A percentile compares a stretch with the other conserved stretches of the same genome.
These are phyloP conservation scores for Listrodromus nycthemerus DNA, from an alignment of 2,888 invertebrate genomes.

Conservation along the genomic window DNA sequence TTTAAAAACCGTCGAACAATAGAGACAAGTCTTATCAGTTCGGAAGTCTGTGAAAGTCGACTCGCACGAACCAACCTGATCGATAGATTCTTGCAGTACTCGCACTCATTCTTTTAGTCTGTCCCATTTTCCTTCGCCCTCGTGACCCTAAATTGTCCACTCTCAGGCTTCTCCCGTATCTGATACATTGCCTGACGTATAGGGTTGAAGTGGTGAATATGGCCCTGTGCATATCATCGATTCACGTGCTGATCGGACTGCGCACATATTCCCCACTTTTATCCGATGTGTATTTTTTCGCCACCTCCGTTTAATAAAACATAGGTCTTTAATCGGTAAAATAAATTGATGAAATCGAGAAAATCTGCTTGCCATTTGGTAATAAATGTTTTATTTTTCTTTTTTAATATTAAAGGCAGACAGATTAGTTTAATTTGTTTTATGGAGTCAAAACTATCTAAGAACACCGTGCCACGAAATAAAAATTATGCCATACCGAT, in stretches of 20 bases:
- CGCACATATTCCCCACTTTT: no score
- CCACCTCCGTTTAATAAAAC: neutral
- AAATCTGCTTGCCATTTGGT: neutral
- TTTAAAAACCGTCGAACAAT: neutral
- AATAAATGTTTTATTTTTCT: neutral
- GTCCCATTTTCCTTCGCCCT: neutral
- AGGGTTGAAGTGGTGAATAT: no score
- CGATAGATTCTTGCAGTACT: neutral
- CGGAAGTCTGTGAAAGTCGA: constrained; percentile 3
- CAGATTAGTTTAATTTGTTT: no score
- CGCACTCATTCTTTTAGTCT: neutral
- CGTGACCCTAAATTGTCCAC: neutral
- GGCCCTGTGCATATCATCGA: no score
- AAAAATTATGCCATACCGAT: no score
- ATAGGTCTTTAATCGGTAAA: neutral
- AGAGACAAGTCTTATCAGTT: neutral
- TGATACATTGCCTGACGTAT: neutral
- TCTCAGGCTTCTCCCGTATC: neutral
- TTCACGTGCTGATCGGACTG: no score
- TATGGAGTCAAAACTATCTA: no score
- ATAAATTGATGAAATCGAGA: neutral
- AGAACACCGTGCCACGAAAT: no score
- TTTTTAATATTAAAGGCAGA: neutral
- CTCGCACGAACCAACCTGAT: neutral
- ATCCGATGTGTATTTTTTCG: neutral